Evolutionary conservation across 2,113 vertebrate genomes (phyloP).

Genomic region (Pungitius pungitius): DNA sequence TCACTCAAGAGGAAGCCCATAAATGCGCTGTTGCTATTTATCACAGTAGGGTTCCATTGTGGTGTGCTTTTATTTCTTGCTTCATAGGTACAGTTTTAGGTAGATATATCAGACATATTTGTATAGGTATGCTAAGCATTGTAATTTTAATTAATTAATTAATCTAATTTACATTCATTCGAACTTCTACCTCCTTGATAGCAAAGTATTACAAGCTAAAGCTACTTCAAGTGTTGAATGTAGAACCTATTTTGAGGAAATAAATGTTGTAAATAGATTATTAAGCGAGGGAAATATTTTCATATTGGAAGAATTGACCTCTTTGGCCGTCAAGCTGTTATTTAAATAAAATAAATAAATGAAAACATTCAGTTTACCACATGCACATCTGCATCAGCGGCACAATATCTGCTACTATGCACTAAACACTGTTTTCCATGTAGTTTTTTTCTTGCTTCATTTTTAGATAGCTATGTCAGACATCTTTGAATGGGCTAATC

Average conservation of each 20-base stretch:
- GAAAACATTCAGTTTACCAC: too few relatives aligned
- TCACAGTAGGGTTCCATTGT: constrained; percentile 11
- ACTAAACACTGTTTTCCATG: too few relatives aligned
- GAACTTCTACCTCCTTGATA: too few relatives aligned
- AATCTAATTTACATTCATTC: neutral
- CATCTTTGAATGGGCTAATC: too few relatives aligned
- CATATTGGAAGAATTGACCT: neutral
- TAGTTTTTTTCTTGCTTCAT: too few relatives aligned
- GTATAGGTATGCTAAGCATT: neutral
- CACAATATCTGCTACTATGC: too few relatives aligned
- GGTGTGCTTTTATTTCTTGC: neutral
- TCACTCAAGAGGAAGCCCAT: constrained; percentile 1
- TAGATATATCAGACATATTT: neutral
- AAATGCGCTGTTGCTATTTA: constrained; percentile 7
- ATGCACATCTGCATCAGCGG: too few relatives aligned
- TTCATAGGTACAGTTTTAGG: neutral
- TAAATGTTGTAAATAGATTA: neutral
- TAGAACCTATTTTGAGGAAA: neutral
- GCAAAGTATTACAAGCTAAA: neutral
- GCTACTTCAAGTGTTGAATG: neutral
- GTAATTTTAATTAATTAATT: too few relatives aligned
- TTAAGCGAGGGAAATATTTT: neutral
- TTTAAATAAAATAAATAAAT: neutral
- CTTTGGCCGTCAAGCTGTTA: neutral
- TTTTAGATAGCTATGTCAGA: too few relatives aligned